A percentile compares a stretch with the other conserved stretches of the same genome.
These are phyloP conservation scores for Apamea epomidion DNA, from an alignment of 2,888 invertebrate species.

Conservation along the genomic window DNA sequence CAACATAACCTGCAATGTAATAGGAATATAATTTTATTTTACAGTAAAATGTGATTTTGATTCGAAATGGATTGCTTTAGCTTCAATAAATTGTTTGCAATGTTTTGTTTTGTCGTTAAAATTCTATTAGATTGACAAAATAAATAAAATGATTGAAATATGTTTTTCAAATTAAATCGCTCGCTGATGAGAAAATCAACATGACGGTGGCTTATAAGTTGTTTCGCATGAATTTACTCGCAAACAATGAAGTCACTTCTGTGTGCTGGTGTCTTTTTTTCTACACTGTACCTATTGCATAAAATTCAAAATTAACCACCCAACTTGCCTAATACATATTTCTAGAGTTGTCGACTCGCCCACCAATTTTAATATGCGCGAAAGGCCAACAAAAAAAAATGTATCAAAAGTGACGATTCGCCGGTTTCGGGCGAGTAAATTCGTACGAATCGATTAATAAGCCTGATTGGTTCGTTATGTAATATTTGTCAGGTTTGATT, in stretches of 20 bases:
- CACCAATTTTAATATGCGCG: background rate
- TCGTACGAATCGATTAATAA: background rate
- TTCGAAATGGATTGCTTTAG: constrained; percentile 12
- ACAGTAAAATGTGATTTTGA: constrained; percentile 31
- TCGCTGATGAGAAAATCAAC: constrained; percentile 24
- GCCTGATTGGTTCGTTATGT: background rate
- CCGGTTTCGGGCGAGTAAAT: background rate
- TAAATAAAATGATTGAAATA: background rate
- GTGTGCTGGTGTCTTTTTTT: no score
- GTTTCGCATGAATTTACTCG: no score
- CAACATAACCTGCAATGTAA: constrained; percentile 18
- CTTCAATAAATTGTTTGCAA: constrained; percentile 37
- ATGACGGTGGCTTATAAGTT: background rate
- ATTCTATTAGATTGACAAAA: constrained; percentile 19
- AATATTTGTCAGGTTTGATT: constrained; percentile 3
- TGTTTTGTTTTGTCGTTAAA: constrained; percentile 20
- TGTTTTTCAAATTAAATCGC: constrained; percentile 24
- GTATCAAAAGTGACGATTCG: background rate
- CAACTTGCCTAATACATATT: background rate
- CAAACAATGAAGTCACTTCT: no score
- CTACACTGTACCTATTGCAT: background rate
- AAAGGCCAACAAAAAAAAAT: background rate
- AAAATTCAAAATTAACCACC: background rate
- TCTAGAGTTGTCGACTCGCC: background rate
- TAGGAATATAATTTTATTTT: constrained; percentile 35